Evolutionary conservation across 1,140 invertebrate species (phyloP).

Genomic region (Thaumetopoea pityocampa): DNA sequence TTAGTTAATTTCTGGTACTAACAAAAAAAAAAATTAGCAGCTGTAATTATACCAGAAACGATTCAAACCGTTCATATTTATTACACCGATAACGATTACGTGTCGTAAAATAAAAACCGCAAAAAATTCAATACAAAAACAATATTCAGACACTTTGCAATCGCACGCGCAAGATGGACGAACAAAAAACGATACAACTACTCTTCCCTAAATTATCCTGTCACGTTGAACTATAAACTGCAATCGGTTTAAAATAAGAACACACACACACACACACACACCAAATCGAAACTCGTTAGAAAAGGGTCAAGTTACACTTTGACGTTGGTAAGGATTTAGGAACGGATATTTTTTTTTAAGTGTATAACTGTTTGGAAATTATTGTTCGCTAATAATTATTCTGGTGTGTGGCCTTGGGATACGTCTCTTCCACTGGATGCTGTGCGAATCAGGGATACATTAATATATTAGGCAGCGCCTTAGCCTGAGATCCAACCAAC

Average conservation of each 20-base stretch:
- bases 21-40: conserved; percentile 27
- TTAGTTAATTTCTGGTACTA: not conserved
- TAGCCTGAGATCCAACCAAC: no score
- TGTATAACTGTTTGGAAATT: no score
- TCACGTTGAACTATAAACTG: conserved; percentile 72
- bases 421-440: no score
- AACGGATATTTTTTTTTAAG: no score
- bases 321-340: no score
- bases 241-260: conserved; percentile 68
- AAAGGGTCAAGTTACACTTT: conserved; percentile 23
- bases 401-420: no score
- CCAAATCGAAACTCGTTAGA: conserved; percentile 65
- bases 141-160: conserved; percentile 32
- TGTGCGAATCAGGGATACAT: no score
- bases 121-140: conserved; percentile 39
- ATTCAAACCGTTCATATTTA: conserved; percentile 51
- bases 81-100: conserved; percentile 50
- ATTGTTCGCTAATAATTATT: no score
- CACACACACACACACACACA: no score
- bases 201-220: conserved; percentile 71
- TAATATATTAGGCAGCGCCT: no score
- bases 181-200: conserved; percentile 37
- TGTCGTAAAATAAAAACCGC: conserved; percentile 40
- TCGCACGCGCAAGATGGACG: conserved; percentile 42
- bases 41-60: conserved; percentile 49